Conservation (phyloP, 2,113 vertebrate species). For the Podarcis muralis region DNA sequence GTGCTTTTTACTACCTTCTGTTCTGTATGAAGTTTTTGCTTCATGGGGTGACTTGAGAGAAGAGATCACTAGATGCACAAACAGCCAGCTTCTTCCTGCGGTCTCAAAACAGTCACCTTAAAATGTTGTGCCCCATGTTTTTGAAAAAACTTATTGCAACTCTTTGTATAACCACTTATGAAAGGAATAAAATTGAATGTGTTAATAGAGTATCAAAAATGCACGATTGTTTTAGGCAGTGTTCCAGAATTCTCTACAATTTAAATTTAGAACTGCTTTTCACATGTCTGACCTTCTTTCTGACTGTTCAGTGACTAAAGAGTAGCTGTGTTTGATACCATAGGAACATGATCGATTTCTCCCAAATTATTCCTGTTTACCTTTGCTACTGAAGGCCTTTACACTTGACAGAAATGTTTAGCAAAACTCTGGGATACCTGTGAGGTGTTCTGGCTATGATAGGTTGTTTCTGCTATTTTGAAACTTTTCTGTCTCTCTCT, state of each 20-base stretch:
- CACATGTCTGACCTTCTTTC: neutral
- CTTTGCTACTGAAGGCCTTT: neutral
- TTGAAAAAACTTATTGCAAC: neutral
- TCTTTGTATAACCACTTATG: neutral
- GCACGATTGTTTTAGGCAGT: neutral
- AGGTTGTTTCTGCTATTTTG: neutral
- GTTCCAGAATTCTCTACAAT: constrained; percentile 18
- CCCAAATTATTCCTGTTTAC: neutral
- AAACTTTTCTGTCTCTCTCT: neutral
- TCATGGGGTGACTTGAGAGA: neutral
- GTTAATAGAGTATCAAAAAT: neutral
- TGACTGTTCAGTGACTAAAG: neutral
- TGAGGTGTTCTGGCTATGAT: constrained; percentile 36
- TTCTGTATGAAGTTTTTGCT: neutral
- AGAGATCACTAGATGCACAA: neutral
- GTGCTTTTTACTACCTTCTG: neutral
- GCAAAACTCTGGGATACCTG: constrained; percentile 24
- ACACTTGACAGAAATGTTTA: neutral
- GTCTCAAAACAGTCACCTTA: accelerated
- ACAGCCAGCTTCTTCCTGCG: neutral
- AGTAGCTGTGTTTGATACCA: neutral
- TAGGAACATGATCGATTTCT: neutral
- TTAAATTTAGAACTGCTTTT: neutral
- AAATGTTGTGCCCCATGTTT: neutral
- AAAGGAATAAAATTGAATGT: neutral